Evolutionary conservation across 1,140 invertebrate genomes (phyloP).

Genomic region (Hyposmocoma kahamanoa): DNA sequence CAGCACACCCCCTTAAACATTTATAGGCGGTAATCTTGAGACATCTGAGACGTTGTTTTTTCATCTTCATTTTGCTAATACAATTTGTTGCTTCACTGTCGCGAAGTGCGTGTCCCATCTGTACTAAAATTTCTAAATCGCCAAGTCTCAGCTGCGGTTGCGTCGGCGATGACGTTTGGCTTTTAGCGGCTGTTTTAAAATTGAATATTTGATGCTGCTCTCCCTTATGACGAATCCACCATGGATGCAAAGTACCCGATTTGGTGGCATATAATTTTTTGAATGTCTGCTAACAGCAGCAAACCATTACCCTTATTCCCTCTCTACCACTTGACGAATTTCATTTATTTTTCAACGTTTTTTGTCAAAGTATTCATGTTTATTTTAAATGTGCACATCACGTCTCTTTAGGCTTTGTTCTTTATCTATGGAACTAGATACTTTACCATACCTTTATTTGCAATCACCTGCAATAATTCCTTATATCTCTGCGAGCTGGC

Average conservation of each 20-base stretch:
- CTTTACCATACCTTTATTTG: too few relatives aligned
- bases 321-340: slow-evolving; percentile 21
- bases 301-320: slow-evolving; percentile 36
- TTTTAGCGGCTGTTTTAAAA: slow-evolving; percentile 73
- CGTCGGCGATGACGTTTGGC: slow-evolving; percentile 67
- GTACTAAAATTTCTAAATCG: slow-evolving; percentile 69
- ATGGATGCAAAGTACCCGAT: slow-evolving; percentile 48
- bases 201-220: slow-evolving; percentile 72
- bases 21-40: slow-evolving; percentile 49
- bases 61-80: slow-evolving; percentile 65
- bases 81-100: slow-evolving; percentile 65
- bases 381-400: too few relatives aligned
- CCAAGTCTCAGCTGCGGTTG: slow-evolving; percentile 64
- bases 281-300: slow-evolving; percentile 50
- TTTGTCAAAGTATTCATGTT: slow-evolving; percentile 15
- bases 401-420: too few relatives aligned
- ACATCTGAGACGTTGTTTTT: slow-evolving; percentile 52
- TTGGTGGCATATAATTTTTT: slow-evolving; percentile 61
- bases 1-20: slow-evolving; percentile 56
- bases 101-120: slow-evolving; percentile 69
- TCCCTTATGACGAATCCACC: slow-evolving; percentile 69
- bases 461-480: too few relatives aligned
- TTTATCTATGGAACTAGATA: too few relatives aligned
- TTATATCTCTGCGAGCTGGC: too few relatives aligned
- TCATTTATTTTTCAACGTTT: slow-evolving; percentile 32